Percentiles rank a stretch among this genome's conserved stretches.
phyloP scores from a whole-genome alignment of 2,888 invertebrate genomes.

The Hemistola chrysoprasaria region DNA sequence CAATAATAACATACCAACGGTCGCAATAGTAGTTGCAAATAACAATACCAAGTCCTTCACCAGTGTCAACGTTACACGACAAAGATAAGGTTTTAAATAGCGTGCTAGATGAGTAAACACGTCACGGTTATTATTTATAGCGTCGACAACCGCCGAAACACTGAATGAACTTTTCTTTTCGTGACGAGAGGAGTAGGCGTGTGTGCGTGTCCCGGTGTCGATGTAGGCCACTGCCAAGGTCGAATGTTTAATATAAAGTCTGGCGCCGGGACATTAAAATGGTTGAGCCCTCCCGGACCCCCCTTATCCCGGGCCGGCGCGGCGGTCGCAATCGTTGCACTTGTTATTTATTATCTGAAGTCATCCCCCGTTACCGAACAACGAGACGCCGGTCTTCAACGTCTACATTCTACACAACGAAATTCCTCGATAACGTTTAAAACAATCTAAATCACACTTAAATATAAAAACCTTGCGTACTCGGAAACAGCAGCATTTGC shows the following conservation, averaged over 20 bases:
- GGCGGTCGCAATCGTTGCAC: conserved; percentile 80
- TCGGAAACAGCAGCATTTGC: no score
- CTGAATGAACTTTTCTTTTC: conserved; percentile 78
- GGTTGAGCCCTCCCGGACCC: conserved; percentile 76
- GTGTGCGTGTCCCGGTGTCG: conserved; percentile 78
- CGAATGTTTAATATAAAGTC: conserved; percentile 83
- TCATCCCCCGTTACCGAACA: conserved; percentile 61
- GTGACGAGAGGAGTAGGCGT: conserved; percentile 72
- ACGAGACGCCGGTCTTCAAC: conserved; percentile 49
- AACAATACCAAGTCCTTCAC: conserved; percentile 15
- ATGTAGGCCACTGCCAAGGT: conserved; percentile 82
- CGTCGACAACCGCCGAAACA: conserved; percentile 66
- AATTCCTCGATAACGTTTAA: no score
- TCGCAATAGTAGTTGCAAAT: conserved; percentile 5
- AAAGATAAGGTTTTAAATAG: conserved; percentile 53
- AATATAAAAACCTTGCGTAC: no score
- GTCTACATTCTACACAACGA: conserved; percentile 22
- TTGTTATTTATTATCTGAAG: conserved; percentile 80
- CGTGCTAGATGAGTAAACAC: conserved; percentile 58
- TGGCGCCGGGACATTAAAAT: conserved; percentile 81
- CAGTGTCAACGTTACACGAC: conserved; percentile 46
- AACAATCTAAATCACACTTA: no score
- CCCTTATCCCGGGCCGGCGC: conserved; percentile 67
- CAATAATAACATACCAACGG: conserved; percentile 9
- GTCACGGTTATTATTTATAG: conserved; percentile 73